Evolutionary conservation across 2,888 invertebrate species (phyloP).

Genomic region (Strigamia crassipes): DNA sequence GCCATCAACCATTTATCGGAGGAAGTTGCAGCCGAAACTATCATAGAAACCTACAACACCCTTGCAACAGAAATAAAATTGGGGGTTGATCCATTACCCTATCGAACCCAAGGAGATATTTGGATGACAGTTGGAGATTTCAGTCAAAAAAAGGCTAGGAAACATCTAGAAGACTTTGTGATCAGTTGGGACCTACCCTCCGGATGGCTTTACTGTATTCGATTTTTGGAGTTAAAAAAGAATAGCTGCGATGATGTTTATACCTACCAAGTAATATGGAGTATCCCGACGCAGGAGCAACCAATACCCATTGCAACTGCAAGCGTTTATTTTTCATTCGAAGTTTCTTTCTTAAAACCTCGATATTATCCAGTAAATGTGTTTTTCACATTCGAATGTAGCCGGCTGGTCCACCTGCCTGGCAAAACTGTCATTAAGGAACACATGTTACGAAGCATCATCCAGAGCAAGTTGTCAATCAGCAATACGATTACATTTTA

Average conservation of each 20-base stretch:
- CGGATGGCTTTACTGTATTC: slow-evolving; percentile 29
- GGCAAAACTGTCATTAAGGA: neutral
- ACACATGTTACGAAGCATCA: slow-evolving; percentile 5
- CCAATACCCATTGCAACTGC: slow-evolving; percentile 45
- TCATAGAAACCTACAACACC: neutral
- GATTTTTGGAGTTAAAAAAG: neutral
- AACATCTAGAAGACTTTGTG: slow-evolving; percentile 1
- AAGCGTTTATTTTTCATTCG: slow-evolving; percentile 41
- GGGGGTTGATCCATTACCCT: neutral
- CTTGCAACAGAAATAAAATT: neutral
- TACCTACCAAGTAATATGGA: slow-evolving; percentile 34
- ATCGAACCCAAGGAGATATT: neutral
- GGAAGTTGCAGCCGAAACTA: neutral
- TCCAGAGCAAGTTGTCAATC: neutral
- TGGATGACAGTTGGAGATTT: slow-evolving; percentile 33
- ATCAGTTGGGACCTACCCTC: neutral
- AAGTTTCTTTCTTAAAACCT: slow-evolving; percentile 13
- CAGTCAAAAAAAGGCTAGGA: neutral
- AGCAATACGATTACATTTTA: neutral
- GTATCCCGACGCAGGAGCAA: slow-evolving; percentile 31
- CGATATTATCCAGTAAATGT: slow-evolving; percentile 19
- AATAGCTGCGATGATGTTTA: neutral
- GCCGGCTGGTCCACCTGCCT: slow-evolving; percentile 6
- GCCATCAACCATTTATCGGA: neutral
- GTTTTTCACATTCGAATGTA: neutral